Evolutionary conservation across 1,140 invertebrate genomes (phyloP).

Genomic region (Homarus americanus): DNA sequence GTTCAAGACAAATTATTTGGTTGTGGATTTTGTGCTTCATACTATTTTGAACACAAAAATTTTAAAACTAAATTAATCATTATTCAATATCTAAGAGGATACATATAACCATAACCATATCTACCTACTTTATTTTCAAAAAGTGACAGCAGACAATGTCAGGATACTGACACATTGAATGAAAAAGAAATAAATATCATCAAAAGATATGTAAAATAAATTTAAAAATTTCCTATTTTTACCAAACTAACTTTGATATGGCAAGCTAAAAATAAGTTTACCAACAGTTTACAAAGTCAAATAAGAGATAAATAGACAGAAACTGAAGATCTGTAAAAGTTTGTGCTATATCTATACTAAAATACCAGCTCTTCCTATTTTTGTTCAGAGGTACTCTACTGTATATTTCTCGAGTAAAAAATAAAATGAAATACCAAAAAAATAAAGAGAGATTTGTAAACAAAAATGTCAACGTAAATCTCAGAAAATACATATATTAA

Average conservation of each 20-base stretch:
- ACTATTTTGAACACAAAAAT: too few relatives aligned
- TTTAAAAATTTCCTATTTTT: constrained; percentile 8
- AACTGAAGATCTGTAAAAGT: constrained; percentile 38
- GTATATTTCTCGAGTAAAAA: background rate
- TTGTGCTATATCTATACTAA: constrained; percentile 15
- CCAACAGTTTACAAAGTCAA: background rate
- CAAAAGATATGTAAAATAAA: constrained; percentile 52
- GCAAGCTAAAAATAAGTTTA: background rate
- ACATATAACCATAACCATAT: background rate
- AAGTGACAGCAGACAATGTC: constrained; percentile 44
- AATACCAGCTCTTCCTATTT: background rate
- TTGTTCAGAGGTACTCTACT: background rate
- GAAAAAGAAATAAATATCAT: constrained; percentile 29
- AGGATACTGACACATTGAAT: constrained; percentile 1
- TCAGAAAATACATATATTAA: too few relatives aligned
- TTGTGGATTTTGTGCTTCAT: too few relatives aligned
- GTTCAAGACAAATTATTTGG: too few relatives aligned
- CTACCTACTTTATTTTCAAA: constrained; percentile 68
- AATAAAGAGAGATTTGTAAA: background rate
- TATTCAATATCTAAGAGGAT: background rate
- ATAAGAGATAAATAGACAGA: constrained; percentile 16
- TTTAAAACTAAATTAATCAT: too few relatives aligned
- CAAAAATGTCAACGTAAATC: too few relatives aligned
- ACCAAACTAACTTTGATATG: background rate
- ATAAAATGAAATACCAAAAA: background rate